These are phyloP conservation scores for Copidosoma floridanum DNA, from an alignment of 1,140 invertebrate species.

Conservation along the genomic window DNA sequence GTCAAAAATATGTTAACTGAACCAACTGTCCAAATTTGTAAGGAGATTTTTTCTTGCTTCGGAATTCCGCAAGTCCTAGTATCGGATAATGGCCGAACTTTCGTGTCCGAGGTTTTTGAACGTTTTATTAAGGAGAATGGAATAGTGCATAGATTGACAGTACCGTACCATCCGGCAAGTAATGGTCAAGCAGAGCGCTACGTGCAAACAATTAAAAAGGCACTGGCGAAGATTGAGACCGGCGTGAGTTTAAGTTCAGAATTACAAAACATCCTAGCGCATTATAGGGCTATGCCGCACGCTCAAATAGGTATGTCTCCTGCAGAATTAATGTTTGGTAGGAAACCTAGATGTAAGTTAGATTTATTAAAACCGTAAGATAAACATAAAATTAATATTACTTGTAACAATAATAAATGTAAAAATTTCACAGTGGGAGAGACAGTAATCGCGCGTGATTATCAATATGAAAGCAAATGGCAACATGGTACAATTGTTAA, in stretches of 20 bases:
- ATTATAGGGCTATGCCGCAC: slow-evolving; percentile 21
- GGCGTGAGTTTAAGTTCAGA: background rate
- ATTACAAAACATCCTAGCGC: background rate
- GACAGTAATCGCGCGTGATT: background rate
- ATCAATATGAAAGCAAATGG: slow-evolving; percentile 8
- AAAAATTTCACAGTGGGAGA: background rate
- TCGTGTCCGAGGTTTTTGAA: slow-evolving; percentile 37
- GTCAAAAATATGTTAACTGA: slow-evolving; percentile 12
- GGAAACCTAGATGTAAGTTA: slow-evolving; percentile 13
- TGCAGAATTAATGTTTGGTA: slow-evolving; percentile 9
- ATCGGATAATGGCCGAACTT: slow-evolving; percentile 42
- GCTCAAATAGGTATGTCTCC: slow-evolving; percentile 5
- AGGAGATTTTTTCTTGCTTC: slow-evolving; percentile 27
- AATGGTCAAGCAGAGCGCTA: slow-evolving; percentile 44
- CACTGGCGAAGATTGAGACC: background rate
- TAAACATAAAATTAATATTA: background rate
- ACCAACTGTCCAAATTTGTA: slow-evolving; percentile 4
- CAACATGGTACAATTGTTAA: slow-evolving; percentile 11
- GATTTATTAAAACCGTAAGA: background rate
- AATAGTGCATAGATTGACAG: slow-evolving; percentile 37
- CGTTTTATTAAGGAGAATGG: slow-evolving; percentile 36
- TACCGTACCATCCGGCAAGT: slow-evolving; percentile 41
- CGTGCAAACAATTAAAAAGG: slow-evolving; percentile 13
- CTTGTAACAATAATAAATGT: background rate
- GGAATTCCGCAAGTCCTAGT: slow-evolving; percentile 41